phyloP scores from a whole-genome alignment of 2,888 invertebrate genomes.

The Pristionchus japonicus region DNA sequence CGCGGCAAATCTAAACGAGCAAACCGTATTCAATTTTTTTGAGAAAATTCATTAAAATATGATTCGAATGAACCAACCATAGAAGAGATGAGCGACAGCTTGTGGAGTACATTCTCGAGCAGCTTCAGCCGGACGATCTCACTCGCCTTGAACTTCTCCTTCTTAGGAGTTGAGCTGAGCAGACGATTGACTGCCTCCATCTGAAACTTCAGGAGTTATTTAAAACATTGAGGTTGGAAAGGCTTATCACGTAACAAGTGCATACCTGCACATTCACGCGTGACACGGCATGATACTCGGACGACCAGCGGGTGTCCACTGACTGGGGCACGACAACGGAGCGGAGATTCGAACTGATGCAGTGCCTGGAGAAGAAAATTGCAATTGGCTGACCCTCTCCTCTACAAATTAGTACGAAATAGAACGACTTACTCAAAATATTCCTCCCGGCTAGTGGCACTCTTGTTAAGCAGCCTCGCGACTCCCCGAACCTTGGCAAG shows the following conservation, averaged over 20 bases:
- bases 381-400: too few relatives aligned
- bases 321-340: background rate
- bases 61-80: too few relatives aligned
- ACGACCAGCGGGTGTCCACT: background rate
- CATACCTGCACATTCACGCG: background rate
- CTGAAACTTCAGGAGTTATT: too few relatives aligned
- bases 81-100: background rate
- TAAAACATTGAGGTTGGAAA: too few relatives aligned
- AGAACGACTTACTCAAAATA: background rate
- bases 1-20: background rate
- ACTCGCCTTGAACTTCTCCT: background rate
- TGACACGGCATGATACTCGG: background rate
- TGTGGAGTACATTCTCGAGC: background rate
- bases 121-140: background rate
- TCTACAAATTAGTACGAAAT: too few relatives aligned
- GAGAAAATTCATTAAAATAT: too few relatives aligned
- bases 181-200: background rate
- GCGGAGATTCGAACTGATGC: background rate
- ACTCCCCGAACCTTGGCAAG: background rate
- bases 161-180: background rate
- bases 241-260: background rate
- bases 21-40: too few relatives aligned
- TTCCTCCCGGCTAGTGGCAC: background rate
- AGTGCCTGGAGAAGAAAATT: background rate
- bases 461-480: background rate